A percentile compares a stretch with the other conserved stretches of the same genome.
These are phyloP conservation scores for Cephus cinctus DNA, from an alignment of 1,140 invertebrate genomes.

Conservation along the genomic window DNA sequence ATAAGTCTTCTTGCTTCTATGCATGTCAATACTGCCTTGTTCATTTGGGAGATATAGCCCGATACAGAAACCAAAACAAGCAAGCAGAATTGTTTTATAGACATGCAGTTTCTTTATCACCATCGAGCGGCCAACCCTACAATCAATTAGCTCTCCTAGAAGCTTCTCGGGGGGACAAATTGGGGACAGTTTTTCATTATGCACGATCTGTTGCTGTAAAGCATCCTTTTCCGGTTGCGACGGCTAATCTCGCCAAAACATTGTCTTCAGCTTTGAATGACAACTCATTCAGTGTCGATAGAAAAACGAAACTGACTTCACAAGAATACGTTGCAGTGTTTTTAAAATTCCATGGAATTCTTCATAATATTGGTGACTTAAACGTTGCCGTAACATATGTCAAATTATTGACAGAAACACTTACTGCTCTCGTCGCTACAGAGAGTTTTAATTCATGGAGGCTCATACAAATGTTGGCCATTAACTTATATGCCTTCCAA, in stretches of 20 bases:
- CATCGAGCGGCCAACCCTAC: slow-evolving; percentile 83
- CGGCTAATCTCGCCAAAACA: slow-evolving; percentile 73
- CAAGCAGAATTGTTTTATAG: slow-evolving; percentile 72
- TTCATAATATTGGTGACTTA: slow-evolving; percentile 63
- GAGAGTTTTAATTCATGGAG: slow-evolving; percentile 74
- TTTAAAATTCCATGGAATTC: slow-evolving; percentile 64
- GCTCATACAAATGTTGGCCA: slow-evolving; percentile 73
- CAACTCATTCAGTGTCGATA: slow-evolving; percentile 53
- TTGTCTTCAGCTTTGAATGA: slow-evolving; percentile 61
- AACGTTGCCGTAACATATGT: slow-evolving; percentile 61
- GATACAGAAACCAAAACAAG: slow-evolving; percentile 76
- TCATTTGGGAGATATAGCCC: slow-evolving; percentile 82
- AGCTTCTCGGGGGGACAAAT: slow-evolving; percentile 75
- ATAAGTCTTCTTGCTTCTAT: slow-evolving; percentile 75
- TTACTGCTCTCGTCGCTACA: slow-evolving; percentile 74
- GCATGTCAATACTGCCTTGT: slow-evolving; percentile 85
- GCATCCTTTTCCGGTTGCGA: slow-evolving; percentile 79
- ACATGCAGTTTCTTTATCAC: slow-evolving; percentile 77
- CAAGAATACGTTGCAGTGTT: slow-evolving; percentile 72
- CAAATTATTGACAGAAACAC: slow-evolving; percentile 64
- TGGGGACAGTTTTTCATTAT: slow-evolving; percentile 83
- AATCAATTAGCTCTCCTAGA: slow-evolving; percentile 83
- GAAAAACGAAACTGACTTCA: slow-evolving; percentile 62
- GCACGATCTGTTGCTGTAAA: slow-evolving; percentile 76
- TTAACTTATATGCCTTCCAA: slow-evolving; percentile 73